Percentiles rank a stretch among this genome's conserved stretches.
phyloP scores from a whole-genome alignment of 2,113 vertebrate genomes.

The Sceloporus tristichus region DNA sequence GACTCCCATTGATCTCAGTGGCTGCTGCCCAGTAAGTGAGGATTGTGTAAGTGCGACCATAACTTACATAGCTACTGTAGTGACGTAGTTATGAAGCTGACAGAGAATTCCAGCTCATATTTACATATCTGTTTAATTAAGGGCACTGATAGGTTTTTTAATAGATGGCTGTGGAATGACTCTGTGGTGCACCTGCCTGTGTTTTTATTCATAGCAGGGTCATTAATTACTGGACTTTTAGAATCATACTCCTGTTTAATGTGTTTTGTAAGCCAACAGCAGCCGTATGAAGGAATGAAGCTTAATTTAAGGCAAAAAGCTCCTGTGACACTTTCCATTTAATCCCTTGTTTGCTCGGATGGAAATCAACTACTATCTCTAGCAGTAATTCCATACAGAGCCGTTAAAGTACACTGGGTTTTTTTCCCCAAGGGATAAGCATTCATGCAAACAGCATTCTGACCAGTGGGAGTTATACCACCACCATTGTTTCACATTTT shows the following conservation, averaged over 20 bases:
- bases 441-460: background rate
- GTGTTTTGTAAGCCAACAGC: conserved; percentile 26
- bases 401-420: background rate
- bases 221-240: conserved; percentile 64
- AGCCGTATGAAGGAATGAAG: background rate
- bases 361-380: background rate
- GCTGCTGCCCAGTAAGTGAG: too few species aligned
- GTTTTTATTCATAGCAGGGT: conserved; percentile 65
- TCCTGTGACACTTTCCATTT: conserved; percentile 13
- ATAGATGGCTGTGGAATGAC: conserved; percentile 58
- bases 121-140: conserved; percentile 74
- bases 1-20: too few species aligned
- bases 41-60: too few species aligned
- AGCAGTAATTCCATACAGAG: background rate
- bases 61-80: too few species aligned
- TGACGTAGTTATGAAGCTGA: too few species aligned
- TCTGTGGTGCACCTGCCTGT: conserved; percentile 65
- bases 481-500: background rate
- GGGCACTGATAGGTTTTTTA: conserved; percentile 64
- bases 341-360: background rate
- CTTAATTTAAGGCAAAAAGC: background rate
- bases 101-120: conserved; percentile 24
- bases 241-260: conserved; percentile 56
- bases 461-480: conserved; percentile 15
- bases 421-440: conserved; percentile 6